phyloP scores from a whole-genome alignment of 2,113 vertebrate genomes.

The Procavia capensis region DNA sequence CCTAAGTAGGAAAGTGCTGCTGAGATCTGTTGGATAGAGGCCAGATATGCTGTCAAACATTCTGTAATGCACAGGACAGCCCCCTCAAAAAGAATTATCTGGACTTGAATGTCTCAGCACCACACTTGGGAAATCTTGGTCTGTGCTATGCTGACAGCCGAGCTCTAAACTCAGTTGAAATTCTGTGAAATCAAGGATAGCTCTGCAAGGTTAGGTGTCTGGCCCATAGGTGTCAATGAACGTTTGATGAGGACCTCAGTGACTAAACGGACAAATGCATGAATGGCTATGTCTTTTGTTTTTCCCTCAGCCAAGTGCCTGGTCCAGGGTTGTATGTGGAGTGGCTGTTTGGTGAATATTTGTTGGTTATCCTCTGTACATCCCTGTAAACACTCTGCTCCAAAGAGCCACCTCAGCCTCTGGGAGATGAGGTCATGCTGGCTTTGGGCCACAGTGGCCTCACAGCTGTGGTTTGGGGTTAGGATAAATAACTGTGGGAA shows the following conservation, averaged over 20 bases:
- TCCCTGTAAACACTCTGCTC: not conserved
- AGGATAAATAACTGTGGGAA: not conserved
- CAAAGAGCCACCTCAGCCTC: not conserved
- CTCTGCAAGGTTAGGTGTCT: not conserved
- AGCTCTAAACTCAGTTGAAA: not conserved
- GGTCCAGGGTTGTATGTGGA: not conserved
- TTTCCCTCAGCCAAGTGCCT: not conserved
- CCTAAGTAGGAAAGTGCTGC: not conserved
- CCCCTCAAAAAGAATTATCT: not conserved
- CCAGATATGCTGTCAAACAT: not conserved
- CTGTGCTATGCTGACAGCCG: not conserved
- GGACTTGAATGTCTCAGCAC: not conserved
- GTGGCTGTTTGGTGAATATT: not conserved
- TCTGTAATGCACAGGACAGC: not conserved
- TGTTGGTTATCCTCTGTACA: not conserved
- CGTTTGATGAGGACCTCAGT: not conserved
- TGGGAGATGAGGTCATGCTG: not conserved
- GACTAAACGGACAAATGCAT: not conserved
- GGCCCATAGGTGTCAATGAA: not conserved
- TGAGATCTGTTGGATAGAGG: not conserved
- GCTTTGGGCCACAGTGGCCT: not conserved
- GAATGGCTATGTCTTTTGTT: not conserved
- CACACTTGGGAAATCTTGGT: not conserved
- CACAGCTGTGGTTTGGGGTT: not conserved
- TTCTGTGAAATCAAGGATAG: not conserved